Evolutionary conservation across 2,113 vertebrate species (phyloP), one percentile per base, ranked within the genome.

Genomic region (Hyla sarda): DNA sequence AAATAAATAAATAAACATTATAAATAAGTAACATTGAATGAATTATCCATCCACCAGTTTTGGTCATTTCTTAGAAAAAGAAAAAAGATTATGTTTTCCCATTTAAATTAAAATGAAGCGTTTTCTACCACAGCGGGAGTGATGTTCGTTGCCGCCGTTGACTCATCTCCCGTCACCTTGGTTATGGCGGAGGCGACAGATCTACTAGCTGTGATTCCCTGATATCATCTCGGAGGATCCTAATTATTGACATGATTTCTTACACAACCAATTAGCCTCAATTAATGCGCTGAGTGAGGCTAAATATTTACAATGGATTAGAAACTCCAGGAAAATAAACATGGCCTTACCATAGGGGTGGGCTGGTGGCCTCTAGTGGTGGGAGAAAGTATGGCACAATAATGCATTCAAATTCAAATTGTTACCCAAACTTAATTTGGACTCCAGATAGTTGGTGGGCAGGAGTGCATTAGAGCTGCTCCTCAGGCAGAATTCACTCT

Each of bases 221-320:
- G 65, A 34, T 69, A 69, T 69, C 65, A 69, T 69, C 65, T 69
- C 3, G 65, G 65, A 69, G 65, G 65, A 69, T 69, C 65, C 65
- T 69, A 69, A 69, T 69, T 69, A 69, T 30, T 34, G 65, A 69
- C 30, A 32, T 65, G 62, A 30, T 65, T 65, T 65, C 28, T 30
- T 30, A 13, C 25, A 9, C 14, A 34, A 7, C 6, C 32, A 69
- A 69, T 69, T 69, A 69, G 30, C 6, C 30, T 14, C 65, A 69
- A 69, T 69, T 69, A 69, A 69, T 34, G 16, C 30, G 30, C 0
- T 69, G 19, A 69, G 65, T 69, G 12, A 32, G 32, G 65, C 65
- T 34, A 34, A 69, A 69, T 69, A 69, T 69, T 69, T 69, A 69
- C 65, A 34, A 34, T 69, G 30, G 65, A 28, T 21, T 32, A 30